Evolutionary conservation across 2,888 invertebrate species (phyloP), one percentile per base, ranked within the genome.

Genomic region (Macrosiphum euphorbiae): DNA sequence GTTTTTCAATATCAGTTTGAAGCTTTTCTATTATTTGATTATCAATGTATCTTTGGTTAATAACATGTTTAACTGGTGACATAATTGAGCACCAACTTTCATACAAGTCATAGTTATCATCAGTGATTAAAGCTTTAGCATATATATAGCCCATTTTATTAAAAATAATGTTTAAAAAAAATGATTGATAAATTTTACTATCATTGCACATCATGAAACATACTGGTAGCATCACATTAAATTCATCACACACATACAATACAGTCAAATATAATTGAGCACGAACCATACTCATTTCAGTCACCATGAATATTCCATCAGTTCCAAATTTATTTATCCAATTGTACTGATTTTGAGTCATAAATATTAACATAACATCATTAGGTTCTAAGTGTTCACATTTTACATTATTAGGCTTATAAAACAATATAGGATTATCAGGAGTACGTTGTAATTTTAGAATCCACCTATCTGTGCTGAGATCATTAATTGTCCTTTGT

Each of bases 81-180:
- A 95, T 94, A 28, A 94, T 94, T 50, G 89, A 90, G 41, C 93
- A 93, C 95, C 95, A 95, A 35, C 91, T 94, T 44, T 94, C 94
- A 86, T 94, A 92, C 16, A 95, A 86, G 4, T 88, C 94, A 52
- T 92, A 87, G 41, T 94, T 93, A 67, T 95, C 94, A 88, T 95
- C 95, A 24, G 95, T 95, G 35, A 95, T 94, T 67, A 95, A 90
- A 44, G 94, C 95, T 92, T 94, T 94, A 8, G 95, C 93, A 86
- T 90, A 90, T n/a, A 95, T 88, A 52, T 91, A 92, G n/a, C 95
- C 94, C 13, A 94, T 89, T 61, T 94, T 94, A 24, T 89, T 88
- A n/a, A 94, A 94, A 35, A 94, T 94, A 10, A 85, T 47, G 58
- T 94, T 94, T 90, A 95, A 94, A 92, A 95, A 95, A 44, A 94